Conservation (phyloP, 2,888 invertebrate genomes). For the Prosopocoilus inquinatus region DNA sequence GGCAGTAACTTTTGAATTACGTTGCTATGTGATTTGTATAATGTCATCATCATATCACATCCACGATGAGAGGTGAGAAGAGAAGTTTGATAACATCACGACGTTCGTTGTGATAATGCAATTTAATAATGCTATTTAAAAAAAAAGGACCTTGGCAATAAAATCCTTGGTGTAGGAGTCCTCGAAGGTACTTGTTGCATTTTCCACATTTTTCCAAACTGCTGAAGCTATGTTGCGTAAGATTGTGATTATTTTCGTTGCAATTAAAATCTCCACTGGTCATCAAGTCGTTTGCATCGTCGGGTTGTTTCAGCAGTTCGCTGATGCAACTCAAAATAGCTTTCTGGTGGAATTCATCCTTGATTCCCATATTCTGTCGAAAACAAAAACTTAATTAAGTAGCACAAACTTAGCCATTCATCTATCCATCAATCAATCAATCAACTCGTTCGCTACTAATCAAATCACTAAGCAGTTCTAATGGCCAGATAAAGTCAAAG, state of each 20-base stretch:
- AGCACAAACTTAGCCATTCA: neutral
- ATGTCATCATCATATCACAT: too few relatives aligned
- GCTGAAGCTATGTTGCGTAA: slow-evolving; percentile 66
- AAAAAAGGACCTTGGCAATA: slow-evolving; percentile 60
- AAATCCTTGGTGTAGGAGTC: slow-evolving; percentile 68
- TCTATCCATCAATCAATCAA: neutral
- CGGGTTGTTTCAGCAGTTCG: slow-evolving; percentile 55
- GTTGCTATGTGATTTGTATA: too few relatives aligned
- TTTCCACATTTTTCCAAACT: slow-evolving; percentile 68
- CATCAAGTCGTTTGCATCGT: slow-evolving; percentile 32
- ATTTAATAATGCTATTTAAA: too few relatives aligned
- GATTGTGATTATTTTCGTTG: slow-evolving; percentile 45
- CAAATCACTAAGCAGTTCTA: neutral
- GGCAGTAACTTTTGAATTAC: too few relatives aligned
- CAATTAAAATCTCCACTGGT: slow-evolving; percentile 26
- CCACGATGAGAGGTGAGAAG: too few relatives aligned
- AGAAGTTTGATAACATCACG: too few relatives aligned
- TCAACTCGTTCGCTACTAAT: neutral
- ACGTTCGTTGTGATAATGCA: too few relatives aligned
- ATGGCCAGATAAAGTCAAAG: slow-evolving; percentile 16
- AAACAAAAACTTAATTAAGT: slow-evolving; percentile 15
- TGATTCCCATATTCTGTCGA: slow-evolving; percentile 70
- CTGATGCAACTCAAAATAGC: slow-evolving; percentile 67
- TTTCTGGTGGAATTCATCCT: slow-evolving; percentile 70
- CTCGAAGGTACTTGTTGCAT: slow-evolving; percentile 69